Conservation (phyloP, 2,797 vertebrate genomes). For the Tamandua tetradactyla region DNA sequence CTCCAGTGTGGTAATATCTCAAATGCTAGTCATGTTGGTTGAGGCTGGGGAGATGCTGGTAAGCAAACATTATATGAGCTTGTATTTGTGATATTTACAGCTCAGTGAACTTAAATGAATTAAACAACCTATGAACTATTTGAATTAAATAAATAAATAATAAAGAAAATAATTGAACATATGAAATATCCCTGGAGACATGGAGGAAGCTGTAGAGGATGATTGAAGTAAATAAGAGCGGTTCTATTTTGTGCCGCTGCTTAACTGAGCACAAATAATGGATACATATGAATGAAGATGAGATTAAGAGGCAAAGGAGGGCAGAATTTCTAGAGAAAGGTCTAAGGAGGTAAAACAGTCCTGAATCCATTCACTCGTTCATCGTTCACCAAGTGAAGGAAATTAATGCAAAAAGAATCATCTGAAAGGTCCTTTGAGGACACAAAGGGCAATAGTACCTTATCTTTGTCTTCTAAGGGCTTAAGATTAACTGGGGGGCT, state of each 20-base stretch:
- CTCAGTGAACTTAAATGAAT: too few species aligned
- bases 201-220: neutral
- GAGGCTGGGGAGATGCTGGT: neutral
- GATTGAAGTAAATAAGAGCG: neutral
- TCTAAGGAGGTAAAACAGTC: neutral
- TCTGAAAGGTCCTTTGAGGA: neutral
- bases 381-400: neutral
- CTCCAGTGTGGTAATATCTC: neutral
- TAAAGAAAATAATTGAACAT: neutral
- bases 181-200: neutral
- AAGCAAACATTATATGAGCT: neutral
- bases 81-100: neutral
- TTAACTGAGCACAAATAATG: neutral
- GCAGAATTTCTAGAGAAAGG: neutral
- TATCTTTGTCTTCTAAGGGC: neutral
- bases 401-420: neutral
- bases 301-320: neutral
- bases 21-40: too few species aligned
- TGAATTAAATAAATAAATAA: neutral
- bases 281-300: too few species aligned
- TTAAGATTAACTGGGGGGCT: neutral
- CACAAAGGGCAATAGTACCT: neutral
- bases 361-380: neutral
- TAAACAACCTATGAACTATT: too few species aligned
- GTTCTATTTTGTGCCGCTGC: neutral